These are phyloP conservation scores for Oryzias dopingdopingensis DNA, from an alignment of 2,797 vertebrate genomes.

Conservation along the genomic window DNA sequence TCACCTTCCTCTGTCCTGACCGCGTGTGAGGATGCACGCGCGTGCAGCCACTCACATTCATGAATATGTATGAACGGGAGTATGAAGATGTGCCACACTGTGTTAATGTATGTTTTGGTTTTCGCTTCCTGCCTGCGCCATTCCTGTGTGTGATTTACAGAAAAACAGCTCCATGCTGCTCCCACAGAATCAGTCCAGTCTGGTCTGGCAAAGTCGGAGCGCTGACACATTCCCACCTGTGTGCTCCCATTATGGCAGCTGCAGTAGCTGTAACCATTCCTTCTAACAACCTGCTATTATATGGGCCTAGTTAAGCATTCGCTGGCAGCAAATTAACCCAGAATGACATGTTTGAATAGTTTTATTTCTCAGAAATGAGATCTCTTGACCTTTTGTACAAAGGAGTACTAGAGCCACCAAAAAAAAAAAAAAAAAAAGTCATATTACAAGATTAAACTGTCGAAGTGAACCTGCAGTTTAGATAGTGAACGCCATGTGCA, in stretches of 20 bases:
- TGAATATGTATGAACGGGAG: slow-evolving; percentile 25
- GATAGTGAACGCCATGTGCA: too few relatives aligned
- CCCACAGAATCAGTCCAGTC: slow-evolving; percentile 25
- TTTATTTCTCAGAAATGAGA: slow-evolving; percentile 3
- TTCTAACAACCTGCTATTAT: slow-evolving; percentile 70
- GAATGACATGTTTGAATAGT: slow-evolving; percentile 24
- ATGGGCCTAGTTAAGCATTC: slow-evolving; percentile 66
- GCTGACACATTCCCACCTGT: slow-evolving; percentile 67
- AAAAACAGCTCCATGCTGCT: slow-evolving; percentile 23
- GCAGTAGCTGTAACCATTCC: slow-evolving; percentile 62
- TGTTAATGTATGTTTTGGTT: slow-evolving; percentile 17
- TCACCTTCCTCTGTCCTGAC: slow-evolving; percentile 72
- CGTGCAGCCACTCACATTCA: slow-evolving; percentile 26
- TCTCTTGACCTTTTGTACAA: not conserved
- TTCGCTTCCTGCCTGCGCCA: slow-evolving; percentile 23
- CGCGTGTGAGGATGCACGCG: slow-evolving; percentile 3
- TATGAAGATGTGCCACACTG: slow-evolving; percentile 6
- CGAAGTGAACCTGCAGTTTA: too few relatives aligned
- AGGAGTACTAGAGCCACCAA: too few relatives aligned
- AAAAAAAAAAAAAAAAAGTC: too few relatives aligned
- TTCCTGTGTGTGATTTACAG: slow-evolving; percentile 25
- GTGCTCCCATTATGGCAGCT: slow-evolving; percentile 71
- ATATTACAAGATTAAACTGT: too few relatives aligned
- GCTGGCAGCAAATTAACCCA: slow-evolving; percentile 28
- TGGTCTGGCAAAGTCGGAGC: slow-evolving; percentile 58